These are phyloP conservation scores for Drosophila malerkotliana DNA, from an alignment of 1,140 invertebrate species.

Conservation along the genomic window DNA sequence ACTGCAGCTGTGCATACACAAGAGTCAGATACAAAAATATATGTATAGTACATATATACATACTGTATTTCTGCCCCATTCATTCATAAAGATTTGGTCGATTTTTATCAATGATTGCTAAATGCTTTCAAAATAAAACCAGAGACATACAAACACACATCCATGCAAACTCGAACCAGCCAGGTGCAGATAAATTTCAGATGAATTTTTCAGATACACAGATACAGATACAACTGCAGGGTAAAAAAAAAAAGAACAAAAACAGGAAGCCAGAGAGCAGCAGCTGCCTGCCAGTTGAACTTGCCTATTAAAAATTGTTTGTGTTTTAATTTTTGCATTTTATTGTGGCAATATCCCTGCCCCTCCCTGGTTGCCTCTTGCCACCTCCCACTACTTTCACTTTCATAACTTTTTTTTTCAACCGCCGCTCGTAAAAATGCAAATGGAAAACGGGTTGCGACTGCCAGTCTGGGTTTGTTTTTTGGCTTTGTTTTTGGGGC, in stretches of 20 bases:
- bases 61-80: slow-evolving; percentile 24
- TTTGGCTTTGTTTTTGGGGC: slow-evolving; percentile 16
- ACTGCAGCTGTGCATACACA: slow-evolving; percentile 66
- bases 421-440: slow-evolving; percentile 57
- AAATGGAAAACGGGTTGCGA: slow-evolving; percentile 57
- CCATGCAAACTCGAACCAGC: slow-evolving; percentile 6
- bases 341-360: slow-evolving; percentile 33
- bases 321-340: slow-evolving; percentile 62
- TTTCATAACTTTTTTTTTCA: slow-evolving; percentile 64
- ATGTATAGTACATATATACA: slow-evolving; percentile 10
- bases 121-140: slow-evolving; percentile 74
- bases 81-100: slow-evolving; percentile 77
- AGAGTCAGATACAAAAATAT: slow-evolving; percentile 3
- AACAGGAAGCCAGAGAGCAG: slow-evolving; percentile 25
- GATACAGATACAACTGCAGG: neutral
- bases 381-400: slow-evolving; percentile 57
- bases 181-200: slow-evolving; percentile 42
- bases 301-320: slow-evolving; percentile 56
- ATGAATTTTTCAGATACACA: slow-evolving; percentile 27
- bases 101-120: slow-evolving; percentile 82
- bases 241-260: slow-evolving; percentile 7
- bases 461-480: slow-evolving; percentile 24
- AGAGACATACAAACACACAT: slow-evolving; percentile 20
- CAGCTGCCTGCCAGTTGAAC: slow-evolving; percentile 13
- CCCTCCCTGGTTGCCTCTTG: neutral